Base-by-base conservation (phyloP, 2,113 vertebrate genomes). In the Malurus alboscapulatus region DNA sequence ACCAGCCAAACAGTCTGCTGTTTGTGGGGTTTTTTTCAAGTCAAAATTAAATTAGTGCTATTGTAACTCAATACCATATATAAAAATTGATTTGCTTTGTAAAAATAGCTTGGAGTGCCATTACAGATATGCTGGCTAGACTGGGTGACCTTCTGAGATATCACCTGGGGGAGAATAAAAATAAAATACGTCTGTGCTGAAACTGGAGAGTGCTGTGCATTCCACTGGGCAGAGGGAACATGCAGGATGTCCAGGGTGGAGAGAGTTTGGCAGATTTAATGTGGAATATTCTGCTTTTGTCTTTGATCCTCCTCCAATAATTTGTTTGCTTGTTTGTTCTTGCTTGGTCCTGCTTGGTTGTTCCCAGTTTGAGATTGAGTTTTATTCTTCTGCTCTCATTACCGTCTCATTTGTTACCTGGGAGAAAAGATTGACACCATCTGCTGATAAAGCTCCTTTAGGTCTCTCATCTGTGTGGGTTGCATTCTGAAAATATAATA, bases 31-130 rank as follows among this genome's bases (percentile, higher is more conserved):
- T 66, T 66, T 86, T 73, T 54, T 15, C 38, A 62, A 61, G 32
- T 38, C 1, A 5, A 68, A 94, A 96, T 94, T 30, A 65, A 84
- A 53, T 96, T 48, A 79, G 53, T 36, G 57, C 53, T 79, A 21
- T 27, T 87, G 42, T 72, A 84, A 91, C 90, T 68, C 75, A 92
- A 78, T 84, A 27, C 4, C 3, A 14, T 38, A 79, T 61, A 94
- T 90, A 65, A 76, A 90, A 90, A 95, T 88, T n/a, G 14, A 83
- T 92, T 94, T 93, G 45, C 17, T 67, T 75, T 85, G 44, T 85
- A 93, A 82, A 93, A 90, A 80, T 67, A 88, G 16, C 72, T 78
- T 25, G 21, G n/a, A 63, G 36, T 63, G 40, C 61, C 45, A 44
- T 88, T 94, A 30, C 26, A 85, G 36, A 50, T 75, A 9, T 1